Conservation (phyloP, 2,888 invertebrate genomes). For the Cryptophagus acutangulus region DNA sequence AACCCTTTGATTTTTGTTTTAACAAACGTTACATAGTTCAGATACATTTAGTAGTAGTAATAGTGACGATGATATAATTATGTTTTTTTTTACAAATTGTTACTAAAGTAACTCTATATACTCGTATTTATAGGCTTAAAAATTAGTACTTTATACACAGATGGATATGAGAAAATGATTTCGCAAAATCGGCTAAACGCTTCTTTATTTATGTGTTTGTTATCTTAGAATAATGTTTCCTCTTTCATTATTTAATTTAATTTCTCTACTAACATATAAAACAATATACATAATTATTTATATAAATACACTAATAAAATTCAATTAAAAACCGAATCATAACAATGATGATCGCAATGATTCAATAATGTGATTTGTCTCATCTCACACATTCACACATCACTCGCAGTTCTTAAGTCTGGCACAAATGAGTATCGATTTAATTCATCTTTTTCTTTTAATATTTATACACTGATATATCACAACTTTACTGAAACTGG, state of each 20-base stretch:
- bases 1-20: too few relatives aligned
- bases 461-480: constrained; percentile 49
- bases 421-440: constrained; percentile 47
- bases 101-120: constrained; percentile 17
- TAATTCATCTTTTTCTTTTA: too few relatives aligned
- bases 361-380: constrained; percentile 25
- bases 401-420: too few relatives aligned
- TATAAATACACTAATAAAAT: constrained; percentile 43
- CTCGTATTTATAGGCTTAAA: constrained; percentile 8
- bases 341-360: constrained; percentile 35
- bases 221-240: background rate
- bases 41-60: constrained; percentile 17
- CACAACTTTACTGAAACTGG: constrained; percentile 49
- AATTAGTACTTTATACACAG: constrained; percentile 3
- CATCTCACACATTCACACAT: constrained; percentile 37
- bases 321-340: constrained; percentile 31
- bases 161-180: constrained; percentile 19
- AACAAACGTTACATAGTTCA: background rate
- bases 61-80: constrained; percentile 11
- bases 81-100: constrained; percentile 20
- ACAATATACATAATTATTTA: constrained; percentile 31
- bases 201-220: too few relatives aligned
- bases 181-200: background rate
- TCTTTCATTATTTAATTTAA: background rate
- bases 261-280: constrained; percentile 19